Base-by-base conservation (phyloP, 92 coral and sea anemone genomes). In the Metridium senile region DNA sequence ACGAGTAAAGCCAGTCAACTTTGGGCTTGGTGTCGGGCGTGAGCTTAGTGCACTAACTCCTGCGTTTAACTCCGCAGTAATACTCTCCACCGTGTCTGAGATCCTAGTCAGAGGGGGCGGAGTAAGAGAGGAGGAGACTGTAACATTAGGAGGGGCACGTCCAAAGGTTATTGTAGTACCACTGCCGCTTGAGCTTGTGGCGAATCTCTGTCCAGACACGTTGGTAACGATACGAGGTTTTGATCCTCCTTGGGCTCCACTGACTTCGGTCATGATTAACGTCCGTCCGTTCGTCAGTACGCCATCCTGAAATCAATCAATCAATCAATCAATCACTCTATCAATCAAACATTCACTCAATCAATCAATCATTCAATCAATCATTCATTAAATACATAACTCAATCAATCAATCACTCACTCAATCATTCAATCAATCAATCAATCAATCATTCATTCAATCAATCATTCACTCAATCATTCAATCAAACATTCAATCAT, bases 101-200 rank as follows among this genome's bases (percentile, higher is more conserved):
- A 84, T 88, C 67, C 82, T 74, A 18, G 89, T 84, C 51, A 82
- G 83, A 26, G 92, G 90, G 27, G 93, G 90, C 22, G 76, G 80
- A 25, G 75, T 77, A 74, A 71, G 77, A 1, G 97, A 81, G 19
- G 58, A 61, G 34, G 65, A 82, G 58, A 82, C 87, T 11, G 93
- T 86, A 8, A 87, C 91, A 75, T 87, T 86, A 1, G 96, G 93
- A 9, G 97, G 93, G 16, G 89, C 90, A 9, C 92, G 92, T 1
- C 91, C 97, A 57, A 93, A 91, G 3, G 97, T 91, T 47, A 91
- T 91, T 32, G 98, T 86, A 16, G 93, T 89, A 1, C 98, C 98
- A 8, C 84, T 74, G 61, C 87, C 82, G 18, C 91, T 89, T 26
- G 97, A 84, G 26, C 86, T 89, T 34, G 93, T 92, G 26, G 91